Evolutionary conservation across 2,113 vertebrate genomes (phyloP).

Genomic region (Eurypyga helias): DNA sequence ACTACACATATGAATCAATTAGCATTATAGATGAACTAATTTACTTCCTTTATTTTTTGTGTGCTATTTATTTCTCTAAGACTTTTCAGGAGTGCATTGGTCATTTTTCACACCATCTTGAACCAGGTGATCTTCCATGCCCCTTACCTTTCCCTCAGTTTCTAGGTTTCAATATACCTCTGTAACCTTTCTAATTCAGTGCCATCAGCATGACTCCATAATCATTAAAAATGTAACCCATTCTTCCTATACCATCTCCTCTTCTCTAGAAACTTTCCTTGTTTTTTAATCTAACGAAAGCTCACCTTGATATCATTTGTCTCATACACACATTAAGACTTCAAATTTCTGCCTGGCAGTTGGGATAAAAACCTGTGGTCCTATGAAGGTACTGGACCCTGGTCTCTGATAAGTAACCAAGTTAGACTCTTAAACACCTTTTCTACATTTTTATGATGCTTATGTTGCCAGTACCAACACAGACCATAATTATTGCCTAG

Average conservation of each 20-base stretch:
- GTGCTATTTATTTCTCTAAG: neutral
- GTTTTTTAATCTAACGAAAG: neutral
- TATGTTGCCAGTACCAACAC: neutral
- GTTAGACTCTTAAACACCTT: neutral
- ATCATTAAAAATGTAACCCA: neutral
- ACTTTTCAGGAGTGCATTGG: neutral
- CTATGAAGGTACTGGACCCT: neutral
- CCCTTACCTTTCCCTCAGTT: neutral
- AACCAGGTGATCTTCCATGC: neutral
- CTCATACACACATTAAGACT: neutral
- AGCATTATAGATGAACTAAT: neutral
- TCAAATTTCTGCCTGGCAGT: neutral
- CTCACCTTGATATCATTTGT: neutral
- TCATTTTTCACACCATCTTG: neutral
- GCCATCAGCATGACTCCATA: neutral
- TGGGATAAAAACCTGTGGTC: rapidly evolving
- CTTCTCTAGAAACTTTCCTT: neutral
- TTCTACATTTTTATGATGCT: neutral
- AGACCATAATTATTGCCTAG: neutral
- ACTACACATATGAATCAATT: neutral
- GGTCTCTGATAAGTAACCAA: neutral
- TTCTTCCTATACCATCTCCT: neutral
- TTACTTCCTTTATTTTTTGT: neutral
- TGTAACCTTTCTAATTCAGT: neutral
- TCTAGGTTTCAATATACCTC: neutral